phyloP scores from a whole-genome alignment of 2,113 vertebrate genomes.

The Pseudorhombus dupliciocellatus region DNA sequence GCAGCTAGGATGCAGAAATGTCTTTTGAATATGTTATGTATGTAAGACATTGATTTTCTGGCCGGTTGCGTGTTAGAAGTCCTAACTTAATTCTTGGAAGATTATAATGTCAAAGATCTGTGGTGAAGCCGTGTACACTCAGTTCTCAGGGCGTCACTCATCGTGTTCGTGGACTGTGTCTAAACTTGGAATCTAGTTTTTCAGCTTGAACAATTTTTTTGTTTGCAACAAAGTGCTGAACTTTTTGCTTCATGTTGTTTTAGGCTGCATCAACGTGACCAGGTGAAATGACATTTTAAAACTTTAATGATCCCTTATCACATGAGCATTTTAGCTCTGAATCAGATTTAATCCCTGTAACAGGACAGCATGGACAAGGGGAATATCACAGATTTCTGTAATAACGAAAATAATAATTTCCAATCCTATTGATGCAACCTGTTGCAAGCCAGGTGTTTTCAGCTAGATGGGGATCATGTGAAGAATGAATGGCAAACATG shows the following conservation, averaged over 20 bases:
- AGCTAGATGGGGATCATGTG: no score
- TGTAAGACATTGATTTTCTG: neutral
- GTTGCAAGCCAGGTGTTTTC: no score
- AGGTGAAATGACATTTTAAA: no score
- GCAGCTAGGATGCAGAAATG: neutral
- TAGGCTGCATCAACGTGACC: no score
- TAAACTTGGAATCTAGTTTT: neutral
- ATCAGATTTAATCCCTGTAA: no score
- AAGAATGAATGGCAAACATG: slow-evolving; percentile 18
- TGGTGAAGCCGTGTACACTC: neutral
- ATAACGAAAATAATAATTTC: no score
- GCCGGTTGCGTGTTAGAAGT: slow-evolving; percentile 11
- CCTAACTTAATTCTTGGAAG: slow-evolving; percentile 17
- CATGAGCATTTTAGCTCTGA: no score
- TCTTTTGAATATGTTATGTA: no score
- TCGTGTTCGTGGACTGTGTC: neutral
- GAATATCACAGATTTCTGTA: no score
- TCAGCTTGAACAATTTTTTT: neutral
- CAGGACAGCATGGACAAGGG: no score
- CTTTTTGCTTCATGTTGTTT: neutral
- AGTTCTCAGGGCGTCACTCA: neutral
- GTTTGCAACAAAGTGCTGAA: neutral
- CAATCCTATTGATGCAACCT: no score
- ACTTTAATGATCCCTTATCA: no score
- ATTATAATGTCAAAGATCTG: slow-evolving; percentile 15